Base-by-base conservation (phyloP, 2,888 invertebrate species). In the Metallyticus violacea region DNA sequence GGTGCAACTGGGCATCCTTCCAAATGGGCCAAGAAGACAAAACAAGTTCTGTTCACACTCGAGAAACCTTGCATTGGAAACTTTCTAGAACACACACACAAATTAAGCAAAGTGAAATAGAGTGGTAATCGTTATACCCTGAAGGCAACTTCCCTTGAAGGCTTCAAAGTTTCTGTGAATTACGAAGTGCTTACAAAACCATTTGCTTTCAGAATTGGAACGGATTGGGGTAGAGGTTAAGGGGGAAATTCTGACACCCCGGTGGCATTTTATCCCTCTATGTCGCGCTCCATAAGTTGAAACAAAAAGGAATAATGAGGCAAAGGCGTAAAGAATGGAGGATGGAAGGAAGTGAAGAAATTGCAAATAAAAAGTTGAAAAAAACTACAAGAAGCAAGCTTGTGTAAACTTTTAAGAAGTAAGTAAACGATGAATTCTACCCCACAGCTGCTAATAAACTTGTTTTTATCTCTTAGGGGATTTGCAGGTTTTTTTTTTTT, bases 181-280 rank as follows among this genome's bases (percentile, higher is more conserved):
- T 81, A 40, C 30, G 81, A 81, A 81, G 40, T 81, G 40, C 81
- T 81, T 81, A 81, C 25, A 81, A 81, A 81, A 81, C 81, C 81
- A 26, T 81, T 81, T 40, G 40, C 81, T 81, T 40, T 81, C 30
- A 9, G 15, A 40, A 40, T 62, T 62, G 27, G 40, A n/a, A 40
- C 26, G 81, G n/a, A n/a, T n/a, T n/a, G n/a, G n/a, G n/a, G n/a
- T n/a, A n/a, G n/a, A n/a, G n/a, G 81, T 6, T 30, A 25, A 29
- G 40, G 81, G 9, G 7, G 22, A 9, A 22, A 62, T 62, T 62
- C 40, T 62, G 40, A 62, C 40, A 62, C 40, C 40, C 40, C 40
- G 40, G 40, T 22, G 40, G 40, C 40, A 3, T 62, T 62, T 62
- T 62, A 62, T 15, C 40, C 40, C 40, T 62, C n/a, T n/a, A n/a